These are phyloP conservation scores for Holacanthella duospinosa DNA, from an alignment of 2,888 invertebrate species.

Conservation along the genomic window DNA sequence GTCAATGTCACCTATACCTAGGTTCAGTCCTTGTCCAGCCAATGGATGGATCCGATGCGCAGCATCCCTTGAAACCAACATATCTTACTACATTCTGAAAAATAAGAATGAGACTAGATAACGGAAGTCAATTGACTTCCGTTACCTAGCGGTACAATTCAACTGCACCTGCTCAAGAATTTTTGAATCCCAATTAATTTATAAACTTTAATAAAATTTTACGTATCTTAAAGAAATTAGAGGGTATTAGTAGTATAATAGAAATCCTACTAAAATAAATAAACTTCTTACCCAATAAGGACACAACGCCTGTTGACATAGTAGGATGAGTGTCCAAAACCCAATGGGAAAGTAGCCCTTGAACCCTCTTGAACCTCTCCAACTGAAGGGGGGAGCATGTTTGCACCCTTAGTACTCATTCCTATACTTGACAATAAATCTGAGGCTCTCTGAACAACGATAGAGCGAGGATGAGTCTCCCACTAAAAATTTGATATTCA, in stretches of 20 bases:
- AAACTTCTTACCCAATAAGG: conserved; percentile 63
- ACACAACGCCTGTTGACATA: conserved; percentile 74
- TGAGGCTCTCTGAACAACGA: conserved; percentile 25
- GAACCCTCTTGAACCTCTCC: conserved; percentile 45
- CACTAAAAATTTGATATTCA: conserved; percentile 44
- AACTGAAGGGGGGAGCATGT: conserved; percentile 32
- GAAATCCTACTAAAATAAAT: too few species aligned
- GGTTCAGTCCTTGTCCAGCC: conserved; percentile 95
- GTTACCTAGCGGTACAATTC: too few species aligned
- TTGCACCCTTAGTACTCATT: conserved; percentile 17
- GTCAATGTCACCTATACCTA: conserved; percentile 87
- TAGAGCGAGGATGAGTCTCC: conserved; percentile 50
- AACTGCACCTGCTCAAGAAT: too few species aligned
- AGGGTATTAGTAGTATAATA: too few species aligned
- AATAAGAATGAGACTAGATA: background rate
- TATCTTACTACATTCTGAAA: background rate
- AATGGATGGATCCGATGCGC: conserved; percentile 88
- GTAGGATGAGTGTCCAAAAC: conserved; percentile 75
- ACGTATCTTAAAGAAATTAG: too few species aligned
- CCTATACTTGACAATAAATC: conserved; percentile 26
- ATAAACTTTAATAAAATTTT: background rate
- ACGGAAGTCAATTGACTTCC: background rate
- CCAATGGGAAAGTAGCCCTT: conserved; percentile 82
- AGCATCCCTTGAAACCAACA: conserved; percentile 60
- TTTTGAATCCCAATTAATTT: background rate